Percentiles rank a stretch among this genome's conserved stretches.
Evolutionary conservation across 2,113 vertebrate genomes (phyloP).

Genomic region (Hucho hucho): DNA sequence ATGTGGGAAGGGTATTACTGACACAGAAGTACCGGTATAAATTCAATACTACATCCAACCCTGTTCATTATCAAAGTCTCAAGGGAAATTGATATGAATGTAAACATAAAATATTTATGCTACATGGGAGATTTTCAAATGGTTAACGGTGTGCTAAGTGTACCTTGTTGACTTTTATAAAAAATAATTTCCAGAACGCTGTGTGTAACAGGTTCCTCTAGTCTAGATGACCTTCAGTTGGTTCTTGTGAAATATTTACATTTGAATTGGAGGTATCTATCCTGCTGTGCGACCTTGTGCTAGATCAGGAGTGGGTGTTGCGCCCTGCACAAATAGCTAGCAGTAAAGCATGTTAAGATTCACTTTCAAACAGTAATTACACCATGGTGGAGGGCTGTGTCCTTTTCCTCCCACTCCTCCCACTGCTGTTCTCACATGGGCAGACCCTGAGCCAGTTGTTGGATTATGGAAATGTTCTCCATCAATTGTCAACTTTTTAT

Average conservation of each 20-base stretch:
- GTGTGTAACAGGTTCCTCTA: neutral
- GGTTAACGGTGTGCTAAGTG: no score
- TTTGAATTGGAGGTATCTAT: slow-evolving; percentile 16
- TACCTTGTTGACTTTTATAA: neutral
- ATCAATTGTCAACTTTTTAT: no score
- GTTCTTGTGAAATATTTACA: slow-evolving; percentile 15
- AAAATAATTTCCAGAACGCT: neutral
- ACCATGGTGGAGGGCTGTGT: neutral
- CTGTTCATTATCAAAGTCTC: no score
- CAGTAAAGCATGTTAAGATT: neutral
- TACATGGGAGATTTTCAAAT: no score
- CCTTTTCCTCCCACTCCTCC: neutral
- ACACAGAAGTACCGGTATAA: no score
- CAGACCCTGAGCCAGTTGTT: neutral
- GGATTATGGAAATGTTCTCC: neutral
- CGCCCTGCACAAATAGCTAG: neutral
- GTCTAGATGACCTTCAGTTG: slow-evolving; percentile 4
- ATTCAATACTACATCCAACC: no score
- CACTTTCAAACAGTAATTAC: slow-evolving; percentile 6
- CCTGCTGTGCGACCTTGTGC: slow-evolving; percentile 2
- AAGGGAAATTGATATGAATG: no score
- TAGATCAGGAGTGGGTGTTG: neutral
- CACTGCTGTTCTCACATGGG: neutral
- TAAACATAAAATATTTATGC: no score
- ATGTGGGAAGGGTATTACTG: no score